A percentile compares a stretch with the other conserved stretches of the same genome.
phyloP scores from a whole-genome alignment of 2,888 invertebrate genomes.

The Apamea anceps region DNA sequence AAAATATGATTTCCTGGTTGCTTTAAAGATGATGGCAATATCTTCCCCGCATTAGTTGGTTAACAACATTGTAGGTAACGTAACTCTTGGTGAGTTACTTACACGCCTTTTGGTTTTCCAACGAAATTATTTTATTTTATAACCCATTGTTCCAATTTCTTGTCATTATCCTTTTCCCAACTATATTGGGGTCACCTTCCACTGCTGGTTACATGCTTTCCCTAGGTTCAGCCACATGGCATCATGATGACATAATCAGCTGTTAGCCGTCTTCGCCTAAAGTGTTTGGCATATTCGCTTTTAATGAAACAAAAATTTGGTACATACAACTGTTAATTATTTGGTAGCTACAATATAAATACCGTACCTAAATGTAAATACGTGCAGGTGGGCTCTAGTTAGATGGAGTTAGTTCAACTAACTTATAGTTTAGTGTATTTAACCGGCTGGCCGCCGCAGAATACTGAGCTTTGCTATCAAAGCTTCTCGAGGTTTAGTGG shows the following conservation, averaged over 20 bases:
- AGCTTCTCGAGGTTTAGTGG: slow-evolving; percentile 41
- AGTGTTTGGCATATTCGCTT: not conserved
- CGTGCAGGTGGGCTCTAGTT: slow-evolving; percentile 20
- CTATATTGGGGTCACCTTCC: not conserved
- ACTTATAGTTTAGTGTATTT: slow-evolving; percentile 55
- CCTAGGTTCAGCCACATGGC: not conserved
- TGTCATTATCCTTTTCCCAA: not conserved
- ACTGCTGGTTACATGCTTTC: not conserved
- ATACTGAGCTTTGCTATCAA: slow-evolving; percentile 48
- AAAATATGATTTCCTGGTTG: slow-evolving; percentile 39
- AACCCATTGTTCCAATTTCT: not conserved
- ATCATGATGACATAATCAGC: not conserved
- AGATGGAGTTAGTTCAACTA: slow-evolving; percentile 45
- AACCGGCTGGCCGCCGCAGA: slow-evolving; percentile 39
- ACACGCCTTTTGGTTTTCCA: too few species aligned
- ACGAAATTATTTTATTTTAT: not conserved
- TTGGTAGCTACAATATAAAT: slow-evolving; percentile 7
- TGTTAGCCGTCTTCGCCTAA: not conserved
- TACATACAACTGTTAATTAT: not conserved
- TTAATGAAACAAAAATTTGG: not conserved
- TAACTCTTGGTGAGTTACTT: not conserved
- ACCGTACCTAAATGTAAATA: slow-evolving; percentile 15
- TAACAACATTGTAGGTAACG: not conserved
- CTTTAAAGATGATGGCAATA: not conserved
- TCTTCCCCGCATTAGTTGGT: not conserved